Evolutionary conservation across 2,113 vertebrate species (phyloP).

Genomic region (Sitta europaea): DNA sequence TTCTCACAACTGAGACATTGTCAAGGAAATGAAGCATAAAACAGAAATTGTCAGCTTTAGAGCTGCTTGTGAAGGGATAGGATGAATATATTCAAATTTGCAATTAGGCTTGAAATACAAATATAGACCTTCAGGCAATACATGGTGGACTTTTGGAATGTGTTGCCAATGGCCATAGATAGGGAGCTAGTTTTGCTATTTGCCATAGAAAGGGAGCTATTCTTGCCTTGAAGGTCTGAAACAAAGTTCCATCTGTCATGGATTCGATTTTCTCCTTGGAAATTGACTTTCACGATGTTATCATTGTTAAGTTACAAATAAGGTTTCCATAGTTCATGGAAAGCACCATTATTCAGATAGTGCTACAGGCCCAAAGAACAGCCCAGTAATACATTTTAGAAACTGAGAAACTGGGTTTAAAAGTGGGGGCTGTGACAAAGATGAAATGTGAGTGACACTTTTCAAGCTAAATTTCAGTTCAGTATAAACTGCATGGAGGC

Average conservation of each 20-base stretch:
- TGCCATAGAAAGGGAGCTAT: too few species aligned
- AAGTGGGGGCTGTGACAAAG: background rate
- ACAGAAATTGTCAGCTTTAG: background rate
- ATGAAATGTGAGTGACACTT: background rate
- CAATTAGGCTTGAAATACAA: background rate
- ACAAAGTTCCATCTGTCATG: background rate
- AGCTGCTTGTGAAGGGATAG: background rate
- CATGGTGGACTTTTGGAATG: fast-evolving
- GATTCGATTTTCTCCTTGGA: background rate
- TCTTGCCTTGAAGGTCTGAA: background rate
- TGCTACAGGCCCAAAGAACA: background rate
- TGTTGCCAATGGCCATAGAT: background rate
- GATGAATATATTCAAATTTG: background rate
- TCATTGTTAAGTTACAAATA: background rate
- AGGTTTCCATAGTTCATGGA: background rate
- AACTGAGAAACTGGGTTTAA: background rate
- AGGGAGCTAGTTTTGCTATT: background rate
- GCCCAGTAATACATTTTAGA: background rate
- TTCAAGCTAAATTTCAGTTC: background rate
- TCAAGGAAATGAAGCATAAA: background rate
- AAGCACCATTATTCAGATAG: background rate
- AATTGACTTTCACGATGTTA: background rate
- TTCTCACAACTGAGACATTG: background rate
- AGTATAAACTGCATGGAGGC: background rate
- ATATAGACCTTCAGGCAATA: background rate